Percentiles rank a stretch among this genome's conserved stretches.
Evolutionary conservation across 1,140 invertebrate genomes (phyloP).

Genomic region (Cydia strobilella): DNA sequence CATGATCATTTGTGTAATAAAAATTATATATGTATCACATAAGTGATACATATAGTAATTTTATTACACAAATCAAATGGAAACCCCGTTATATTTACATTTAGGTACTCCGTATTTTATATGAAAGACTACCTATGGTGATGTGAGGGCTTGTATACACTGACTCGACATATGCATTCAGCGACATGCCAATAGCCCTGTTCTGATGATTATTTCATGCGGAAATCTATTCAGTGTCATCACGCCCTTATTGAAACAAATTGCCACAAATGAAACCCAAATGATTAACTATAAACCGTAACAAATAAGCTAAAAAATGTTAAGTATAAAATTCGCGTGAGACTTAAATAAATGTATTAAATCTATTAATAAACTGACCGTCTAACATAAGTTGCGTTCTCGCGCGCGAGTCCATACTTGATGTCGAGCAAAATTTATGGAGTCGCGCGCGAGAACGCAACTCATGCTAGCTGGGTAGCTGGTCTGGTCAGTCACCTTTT

Average conservation of each 20-base stretch:
- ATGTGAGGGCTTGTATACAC: background rate
- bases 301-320: background rate
- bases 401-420: too few species aligned
- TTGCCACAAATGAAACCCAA: background rate
- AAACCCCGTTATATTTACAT: background rate
- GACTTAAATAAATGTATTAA: too few species aligned
- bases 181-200: background rate
- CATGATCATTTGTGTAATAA: background rate
- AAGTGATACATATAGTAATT: too few species aligned
- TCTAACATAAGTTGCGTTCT: too few species aligned
- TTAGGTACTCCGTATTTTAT: background rate
- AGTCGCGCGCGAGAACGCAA: too few species aligned
- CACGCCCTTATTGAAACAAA: too few species aligned
- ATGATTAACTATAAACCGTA: background rate
- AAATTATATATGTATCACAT: background rate
- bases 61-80: constrained; percentile 9
- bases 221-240: background rate
- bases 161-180: background rate
- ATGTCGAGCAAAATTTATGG: too few species aligned
- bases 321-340: background rate
- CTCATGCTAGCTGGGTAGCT: too few species aligned
- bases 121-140: background rate
- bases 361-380: too few species aligned
- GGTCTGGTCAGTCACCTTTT: too few species aligned
- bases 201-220: background rate